phyloP scores from a whole-genome alignment of 2,888 invertebrate species.

The Polia nebulosa region DNA sequence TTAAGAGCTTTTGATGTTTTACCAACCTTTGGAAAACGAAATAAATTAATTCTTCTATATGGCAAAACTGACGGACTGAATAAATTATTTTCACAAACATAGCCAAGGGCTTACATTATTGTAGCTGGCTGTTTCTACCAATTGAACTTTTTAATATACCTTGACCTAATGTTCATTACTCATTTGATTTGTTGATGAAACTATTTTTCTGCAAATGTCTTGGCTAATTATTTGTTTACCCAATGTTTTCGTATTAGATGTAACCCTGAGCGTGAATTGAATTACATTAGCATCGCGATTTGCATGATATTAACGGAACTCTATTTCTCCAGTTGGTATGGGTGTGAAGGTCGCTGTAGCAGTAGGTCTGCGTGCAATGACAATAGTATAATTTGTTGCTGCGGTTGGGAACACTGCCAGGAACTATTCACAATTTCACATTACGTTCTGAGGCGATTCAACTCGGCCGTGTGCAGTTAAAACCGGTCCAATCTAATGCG shows the following conservation, averaged over 20 bases:
- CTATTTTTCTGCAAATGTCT: constrained; percentile 61
- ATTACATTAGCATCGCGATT: constrained; percentile 64
- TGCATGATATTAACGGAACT: constrained; percentile 66
- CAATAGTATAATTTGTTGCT: constrained; percentile 73
- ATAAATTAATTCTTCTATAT: neutral
- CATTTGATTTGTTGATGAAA: constrained; percentile 58
- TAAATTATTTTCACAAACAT: constrained; percentile 8
- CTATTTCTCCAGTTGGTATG: constrained; percentile 66
- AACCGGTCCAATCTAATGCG: constrained; percentile 60
- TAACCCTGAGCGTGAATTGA: constrained; percentile 66
- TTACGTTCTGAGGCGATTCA: constrained; percentile 74
- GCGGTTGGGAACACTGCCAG: constrained; percentile 78
- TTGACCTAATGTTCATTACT: constrained; percentile 67
- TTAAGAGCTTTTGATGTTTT: constrained; percentile 19
- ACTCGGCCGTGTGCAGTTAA: constrained; percentile 66
- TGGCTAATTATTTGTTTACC: constrained; percentile 60
- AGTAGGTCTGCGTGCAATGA: constrained; percentile 67
- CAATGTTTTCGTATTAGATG: constrained; percentile 49
- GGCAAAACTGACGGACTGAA: neutral
- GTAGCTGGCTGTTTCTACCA: constrained; percentile 45
- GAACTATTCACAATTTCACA: constrained; percentile 74
- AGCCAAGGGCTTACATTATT: constrained; percentile 10
- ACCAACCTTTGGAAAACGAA: constrained; percentile 6
- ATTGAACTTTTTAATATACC: constrained; percentile 70
- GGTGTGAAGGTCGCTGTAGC: constrained; percentile 71